Evolutionary conservation across 1,140 invertebrate species (phyloP), one percentile per base, ranked within the genome.

Genomic region (Brachionus paranguensis): DNA sequence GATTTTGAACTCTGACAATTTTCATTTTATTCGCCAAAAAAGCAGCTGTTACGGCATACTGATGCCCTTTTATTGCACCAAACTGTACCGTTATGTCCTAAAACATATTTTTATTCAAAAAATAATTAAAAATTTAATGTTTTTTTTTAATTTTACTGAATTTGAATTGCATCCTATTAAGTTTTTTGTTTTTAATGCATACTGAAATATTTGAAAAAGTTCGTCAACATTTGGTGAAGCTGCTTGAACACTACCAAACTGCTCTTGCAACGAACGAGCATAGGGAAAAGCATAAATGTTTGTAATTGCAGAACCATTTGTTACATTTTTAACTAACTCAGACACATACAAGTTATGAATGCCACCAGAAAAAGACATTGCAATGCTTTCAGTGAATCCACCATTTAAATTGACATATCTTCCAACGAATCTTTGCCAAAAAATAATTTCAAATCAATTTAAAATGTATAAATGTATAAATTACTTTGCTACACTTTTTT

Each of bases 401-500:
- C 78, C 78, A 33, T 68, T 64, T n/a, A 81, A 24, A 43, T 64
- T 6, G 10, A 64, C 78, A 68, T 64, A 81, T 64, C 27, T 81
- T 60, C 78, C 78, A 5, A 81, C 78, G 37, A 81, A 81, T 81
- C 78, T 81, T 3, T 41, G 11, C 29, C 11, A 60, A 60, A 55
- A 33, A 37, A 24, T 65, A 33, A 65, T 24, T 24, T 5, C 17
- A n/a, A 47, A 27, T 53, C 20, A 60, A 78, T 27, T 24, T 4
- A 78, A n/a, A n/a, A n/a, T n/a, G n/a, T n/a, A n/a, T n/a, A n/a
- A 14, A n/a, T 37, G 33, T n/a, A 27, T 20, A 79, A 14, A 14
- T 53, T 79, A 81, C 78, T 81, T 81, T 27, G 78, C 78, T 43
- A 81, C 41, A 14, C 37, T 41, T 81, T 81, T 81, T 41, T 81